Conservation (phyloP, 2,113 vertebrate species). For the Xyliphius kryptos region DNA sequence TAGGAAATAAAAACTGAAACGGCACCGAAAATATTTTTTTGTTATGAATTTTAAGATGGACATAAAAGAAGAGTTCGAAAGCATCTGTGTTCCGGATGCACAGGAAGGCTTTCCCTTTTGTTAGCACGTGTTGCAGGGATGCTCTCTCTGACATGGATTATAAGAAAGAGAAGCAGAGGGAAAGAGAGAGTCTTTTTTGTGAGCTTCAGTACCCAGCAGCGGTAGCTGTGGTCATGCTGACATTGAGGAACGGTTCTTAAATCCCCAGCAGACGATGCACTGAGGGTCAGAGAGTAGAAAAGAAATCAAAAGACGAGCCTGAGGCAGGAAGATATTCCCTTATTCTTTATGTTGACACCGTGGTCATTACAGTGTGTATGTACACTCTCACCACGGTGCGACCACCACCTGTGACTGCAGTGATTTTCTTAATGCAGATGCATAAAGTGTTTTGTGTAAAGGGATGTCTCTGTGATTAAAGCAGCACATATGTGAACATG, state of each 20-base stretch:
- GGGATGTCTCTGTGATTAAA: conserved; percentile 30
- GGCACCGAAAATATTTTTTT: no score
- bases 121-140: not conserved
- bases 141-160: no score
- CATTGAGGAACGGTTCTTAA: conserved; percentile 9
- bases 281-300: conserved; percentile 20
- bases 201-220: not conserved
- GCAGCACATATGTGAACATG: conserved; percentile 5
- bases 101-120: no score
- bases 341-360: conserved; percentile 19
- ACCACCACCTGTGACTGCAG: conserved; percentile 10
- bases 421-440: not conserved
- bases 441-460: conserved; percentile 26
- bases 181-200: no score
- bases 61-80: no score
- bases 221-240: conserved; percentile 17
- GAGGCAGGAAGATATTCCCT: conserved; percentile 7
- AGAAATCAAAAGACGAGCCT: conserved; percentile 8
- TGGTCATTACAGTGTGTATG: conserved; percentile 19
- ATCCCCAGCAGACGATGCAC: conserved; percentile 22
- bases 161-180: no score
- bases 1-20: no score
- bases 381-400: not conserved
- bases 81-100: no score
- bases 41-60: no score